These are phyloP conservation scores for Margarornis squamiger DNA, from an alignment of 2,797 vertebrate species.

Conservation along the genomic window DNA sequence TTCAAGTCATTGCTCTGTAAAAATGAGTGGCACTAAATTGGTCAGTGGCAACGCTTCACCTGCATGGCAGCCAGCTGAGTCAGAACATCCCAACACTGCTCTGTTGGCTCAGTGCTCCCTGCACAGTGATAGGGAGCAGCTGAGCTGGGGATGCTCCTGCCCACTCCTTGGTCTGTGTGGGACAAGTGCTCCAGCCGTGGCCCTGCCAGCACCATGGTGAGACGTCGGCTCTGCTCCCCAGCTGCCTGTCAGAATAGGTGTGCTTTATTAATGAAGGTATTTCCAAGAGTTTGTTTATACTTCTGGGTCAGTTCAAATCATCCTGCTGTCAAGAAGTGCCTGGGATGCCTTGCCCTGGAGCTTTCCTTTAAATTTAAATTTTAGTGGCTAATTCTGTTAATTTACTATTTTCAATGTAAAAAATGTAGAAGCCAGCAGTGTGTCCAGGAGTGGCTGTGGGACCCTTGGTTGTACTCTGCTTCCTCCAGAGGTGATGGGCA, in stretches of 20 bases:
- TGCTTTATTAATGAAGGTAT: background rate
- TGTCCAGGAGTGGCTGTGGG: background rate
- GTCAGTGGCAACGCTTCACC: background rate
- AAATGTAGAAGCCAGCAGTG: background rate
- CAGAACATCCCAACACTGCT: rapidly evolving
- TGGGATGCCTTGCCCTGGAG: background rate
- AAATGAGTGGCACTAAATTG: background rate
- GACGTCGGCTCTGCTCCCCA: background rate
- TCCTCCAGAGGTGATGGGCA: background rate
- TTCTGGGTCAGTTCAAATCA: background rate
- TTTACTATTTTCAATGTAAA: background rate
- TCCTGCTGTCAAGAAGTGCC: background rate
- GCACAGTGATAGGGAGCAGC: background rate
- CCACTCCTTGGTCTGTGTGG: background rate
- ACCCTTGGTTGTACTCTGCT: background rate
- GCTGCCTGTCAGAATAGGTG: background rate
- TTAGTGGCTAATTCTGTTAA: background rate
- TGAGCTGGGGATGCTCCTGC: background rate
- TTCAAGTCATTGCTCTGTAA: background rate
- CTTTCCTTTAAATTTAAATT: conserved; percentile 11
- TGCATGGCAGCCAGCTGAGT: background rate
- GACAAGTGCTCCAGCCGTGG: background rate
- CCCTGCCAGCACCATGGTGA: background rate
- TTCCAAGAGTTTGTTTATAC: background rate
- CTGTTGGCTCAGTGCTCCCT: rapidly evolving